Conservation (phyloP, 2,888 invertebrate genomes). For the Leptothorax acervorum region DNA sequence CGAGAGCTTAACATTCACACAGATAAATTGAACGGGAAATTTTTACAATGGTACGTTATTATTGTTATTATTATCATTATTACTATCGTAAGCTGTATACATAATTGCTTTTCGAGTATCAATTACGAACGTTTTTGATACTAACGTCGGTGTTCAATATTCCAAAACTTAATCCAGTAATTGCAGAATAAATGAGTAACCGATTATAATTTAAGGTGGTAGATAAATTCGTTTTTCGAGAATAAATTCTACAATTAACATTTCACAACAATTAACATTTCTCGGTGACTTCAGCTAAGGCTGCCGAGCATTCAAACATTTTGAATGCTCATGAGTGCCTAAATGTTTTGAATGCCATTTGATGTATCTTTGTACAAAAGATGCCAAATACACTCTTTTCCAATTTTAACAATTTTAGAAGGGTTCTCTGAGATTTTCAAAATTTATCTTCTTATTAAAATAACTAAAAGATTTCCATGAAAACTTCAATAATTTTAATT, state of each 20-base stretch:
- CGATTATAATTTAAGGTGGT: neutral
- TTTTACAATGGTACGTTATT: neutral
- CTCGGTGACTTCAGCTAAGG: neutral
- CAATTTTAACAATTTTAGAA: neutral
- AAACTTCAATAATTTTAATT: slow-evolving; percentile 16
- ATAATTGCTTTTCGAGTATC: neutral
- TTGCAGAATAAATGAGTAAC: neutral
- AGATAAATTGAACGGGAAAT: neutral
- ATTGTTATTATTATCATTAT: slow-evolving; percentile 20
- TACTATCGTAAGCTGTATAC: neutral
- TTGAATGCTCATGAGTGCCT: neutral
- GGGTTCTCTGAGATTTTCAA: neutral
- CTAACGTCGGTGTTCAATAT: neutral
- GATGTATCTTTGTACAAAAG: neutral
- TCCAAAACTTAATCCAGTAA: slow-evolving; percentile 8
- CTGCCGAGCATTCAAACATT: neutral
- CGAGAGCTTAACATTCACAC: neutral
- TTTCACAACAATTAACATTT: neutral
- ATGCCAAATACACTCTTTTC: neutral
- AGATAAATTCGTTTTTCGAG: neutral
- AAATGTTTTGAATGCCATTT: neutral
- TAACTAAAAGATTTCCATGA: neutral
- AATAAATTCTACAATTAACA: neutral
- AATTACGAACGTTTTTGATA: neutral
- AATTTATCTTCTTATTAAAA: neutral